Evolutionary conservation across 2,113 vertebrate species (phyloP).

Genomic region (Blennius ocellaris): DNA sequence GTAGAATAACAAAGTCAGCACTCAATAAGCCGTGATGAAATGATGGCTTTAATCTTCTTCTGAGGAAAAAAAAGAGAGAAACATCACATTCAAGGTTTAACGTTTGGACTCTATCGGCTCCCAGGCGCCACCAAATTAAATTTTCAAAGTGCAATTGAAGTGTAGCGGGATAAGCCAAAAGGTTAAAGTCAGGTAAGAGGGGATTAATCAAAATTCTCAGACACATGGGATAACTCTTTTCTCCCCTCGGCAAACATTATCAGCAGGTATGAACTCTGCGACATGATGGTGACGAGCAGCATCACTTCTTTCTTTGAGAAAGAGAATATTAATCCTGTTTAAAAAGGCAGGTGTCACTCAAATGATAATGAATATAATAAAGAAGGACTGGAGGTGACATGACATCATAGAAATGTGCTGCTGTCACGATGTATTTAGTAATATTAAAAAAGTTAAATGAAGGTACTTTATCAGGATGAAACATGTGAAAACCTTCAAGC

Average conservation of each 20-base stretch:
- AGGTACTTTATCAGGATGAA: no score
- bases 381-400: no score
- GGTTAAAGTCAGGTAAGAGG: slow-evolving; percentile 32
- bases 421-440: no score
- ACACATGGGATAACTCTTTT: slow-evolving; percentile 9
- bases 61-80: no score
- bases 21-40: slow-evolving; percentile 5
- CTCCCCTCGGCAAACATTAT: slow-evolving; percentile 37
- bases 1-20: background rate
- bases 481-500: no score
- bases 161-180: slow-evolving; percentile 44
- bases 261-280: slow-evolving; percentile 35
- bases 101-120: slow-evolving; percentile 33
- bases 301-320: background rate
- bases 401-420: no score
- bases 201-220: slow-evolving; percentile 56
- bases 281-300: background rate
- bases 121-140: slow-evolving; percentile 37
- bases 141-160: slow-evolving; percentile 58
- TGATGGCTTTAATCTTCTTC: slow-evolving; percentile 28
- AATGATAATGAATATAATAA: background rate
- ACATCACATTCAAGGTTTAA: slow-evolving; percentile 52
- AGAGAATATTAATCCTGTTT: background rate
- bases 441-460: no score
- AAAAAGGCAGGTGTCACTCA: background rate